A percentile compares a stretch with the other conserved stretches of the same genome.
These are phyloP conservation scores for Motacilla alba DNA, from an alignment of 2,113 vertebrate genomes.

Conservation along the genomic window DNA sequence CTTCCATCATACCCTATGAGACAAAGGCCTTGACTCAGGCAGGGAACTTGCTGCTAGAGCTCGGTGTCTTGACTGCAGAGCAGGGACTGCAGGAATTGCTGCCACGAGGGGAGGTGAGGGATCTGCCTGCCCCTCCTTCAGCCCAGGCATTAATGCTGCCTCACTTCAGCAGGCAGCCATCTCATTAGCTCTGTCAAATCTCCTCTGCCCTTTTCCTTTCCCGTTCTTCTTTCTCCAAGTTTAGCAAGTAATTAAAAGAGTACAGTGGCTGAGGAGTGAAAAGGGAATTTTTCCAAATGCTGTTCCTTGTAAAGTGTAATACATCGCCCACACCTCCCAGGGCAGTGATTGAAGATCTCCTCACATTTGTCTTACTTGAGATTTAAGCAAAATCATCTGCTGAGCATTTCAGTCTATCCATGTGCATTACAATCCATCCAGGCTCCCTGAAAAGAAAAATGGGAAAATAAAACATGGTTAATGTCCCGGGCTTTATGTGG, in stretches of 20 bases:
- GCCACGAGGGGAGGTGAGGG: background rate
- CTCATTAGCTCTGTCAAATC: slow-evolving; percentile 12
- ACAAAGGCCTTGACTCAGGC: background rate
- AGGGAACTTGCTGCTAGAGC: background rate
- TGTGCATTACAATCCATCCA: slow-evolving; percentile 51
- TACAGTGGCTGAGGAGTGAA: slow-evolving; percentile 24
- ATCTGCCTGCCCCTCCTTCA: background rate
- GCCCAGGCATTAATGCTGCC: background rate
- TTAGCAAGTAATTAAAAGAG: slow-evolving; percentile 27
- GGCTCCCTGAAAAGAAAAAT: slow-evolving; percentile 54
- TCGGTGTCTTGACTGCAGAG: background rate
- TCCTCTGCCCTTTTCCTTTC: background rate
- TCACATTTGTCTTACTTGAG: slow-evolving; percentile 67
- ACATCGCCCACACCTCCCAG: slow-evolving; percentile 21
- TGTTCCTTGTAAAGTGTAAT: slow-evolving; percentile 26
- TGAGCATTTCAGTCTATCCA: slow-evolving; percentile 51
- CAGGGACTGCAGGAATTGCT: background rate
- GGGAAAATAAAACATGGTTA: slow-evolving; percentile 53
- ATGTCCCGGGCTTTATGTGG: slow-evolving; percentile 40
- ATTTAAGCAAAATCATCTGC: slow-evolving; percentile 66
- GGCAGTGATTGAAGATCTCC: slow-evolving; percentile 9
- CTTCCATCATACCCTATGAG: background rate
- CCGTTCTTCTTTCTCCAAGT: background rate
- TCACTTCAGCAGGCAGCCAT: background rate
- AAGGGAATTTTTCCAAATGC: slow-evolving; percentile 13